These are phyloP conservation scores for Myotis pilosus DNA, from an alignment of 2,797 vertebrate species.

Conservation along the genomic window DNA sequence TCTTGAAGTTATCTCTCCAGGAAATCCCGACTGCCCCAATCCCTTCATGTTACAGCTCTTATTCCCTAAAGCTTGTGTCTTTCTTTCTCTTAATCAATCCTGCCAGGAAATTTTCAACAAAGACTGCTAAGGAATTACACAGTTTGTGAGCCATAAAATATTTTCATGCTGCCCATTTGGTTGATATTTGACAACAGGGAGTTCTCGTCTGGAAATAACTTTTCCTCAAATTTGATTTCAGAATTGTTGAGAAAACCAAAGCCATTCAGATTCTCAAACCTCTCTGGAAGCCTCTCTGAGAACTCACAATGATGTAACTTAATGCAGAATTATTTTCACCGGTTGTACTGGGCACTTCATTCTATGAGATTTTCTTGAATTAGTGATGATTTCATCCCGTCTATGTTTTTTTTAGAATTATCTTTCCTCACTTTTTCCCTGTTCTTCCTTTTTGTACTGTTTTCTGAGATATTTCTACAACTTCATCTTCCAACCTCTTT, in stretches of 20 bases:
- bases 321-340: neutral
- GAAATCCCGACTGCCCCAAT: neutral
- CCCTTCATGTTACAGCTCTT: neutral
- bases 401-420: neutral
- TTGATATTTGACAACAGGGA: neutral
- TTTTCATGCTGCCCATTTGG: neutral
- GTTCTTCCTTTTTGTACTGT: neutral
- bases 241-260: neutral
- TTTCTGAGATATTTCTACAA: constrained; percentile 11
- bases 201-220: neutral
- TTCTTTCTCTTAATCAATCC: neutral
- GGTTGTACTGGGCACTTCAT: neutral
- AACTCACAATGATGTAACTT: neutral
- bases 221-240: neutral
- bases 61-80: neutral
- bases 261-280: neutral
- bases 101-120: neutral
- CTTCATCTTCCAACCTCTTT: neutral
- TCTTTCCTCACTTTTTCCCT: neutral
- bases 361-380: neutral
- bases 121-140: neutral
- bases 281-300: neutral
- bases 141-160: neutral
- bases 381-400: neutral
- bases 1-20: neutral